These are phyloP conservation scores for Halocynthia aurantium DNA, from an alignment of 23 tunicate genomes.

Conservation along the genomic window DNA sequence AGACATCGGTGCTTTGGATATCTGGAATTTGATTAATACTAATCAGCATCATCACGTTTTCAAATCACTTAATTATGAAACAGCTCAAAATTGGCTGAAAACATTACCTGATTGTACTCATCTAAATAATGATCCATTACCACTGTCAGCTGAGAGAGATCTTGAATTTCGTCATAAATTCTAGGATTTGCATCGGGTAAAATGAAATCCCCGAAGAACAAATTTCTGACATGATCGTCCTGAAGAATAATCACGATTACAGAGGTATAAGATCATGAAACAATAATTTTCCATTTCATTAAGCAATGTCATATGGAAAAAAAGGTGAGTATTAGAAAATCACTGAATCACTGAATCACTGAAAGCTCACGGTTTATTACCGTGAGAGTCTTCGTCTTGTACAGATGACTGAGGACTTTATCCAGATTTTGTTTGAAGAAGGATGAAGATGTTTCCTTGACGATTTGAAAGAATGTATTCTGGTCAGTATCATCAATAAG, in stretches of 20 bases:
- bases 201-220: slow-evolving; percentile 90
- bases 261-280: not conserved
- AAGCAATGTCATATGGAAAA: not conserved
- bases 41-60: not conserved
- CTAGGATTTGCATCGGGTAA: slow-evolving; percentile 74
- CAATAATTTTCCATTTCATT: not conserved
- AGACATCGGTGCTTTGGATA: slow-evolving; percentile 95
- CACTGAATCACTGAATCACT: too few relatives aligned
- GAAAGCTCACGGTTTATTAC: slow-evolving; percentile 24
- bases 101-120: slow-evolving; percentile 85
- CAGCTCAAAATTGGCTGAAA: not conserved
- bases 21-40: slow-evolving; percentile 16
- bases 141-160: slow-evolving; percentile 53
- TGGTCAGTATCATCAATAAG: slow-evolving; percentile 83
- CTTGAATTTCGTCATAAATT: slow-evolving; percentile 90
- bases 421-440: slow-evolving; percentile 82
- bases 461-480: slow-evolving; percentile 75
- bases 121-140: slow-evolving; percentile 85
- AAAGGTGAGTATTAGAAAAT: not conserved
- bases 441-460: slow-evolving; percentile 75
- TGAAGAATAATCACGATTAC: not conserved
- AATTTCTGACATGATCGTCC: slow-evolving; percentile 88
- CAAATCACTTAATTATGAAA: not conserved
- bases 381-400: slow-evolving; percentile 64
- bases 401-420: slow-evolving; percentile 85